Evolutionary conservation across 2,888 invertebrate species (phyloP), one percentile per base, ranked within the genome.

Genomic region (Hypena proboscidalis): DNA sequence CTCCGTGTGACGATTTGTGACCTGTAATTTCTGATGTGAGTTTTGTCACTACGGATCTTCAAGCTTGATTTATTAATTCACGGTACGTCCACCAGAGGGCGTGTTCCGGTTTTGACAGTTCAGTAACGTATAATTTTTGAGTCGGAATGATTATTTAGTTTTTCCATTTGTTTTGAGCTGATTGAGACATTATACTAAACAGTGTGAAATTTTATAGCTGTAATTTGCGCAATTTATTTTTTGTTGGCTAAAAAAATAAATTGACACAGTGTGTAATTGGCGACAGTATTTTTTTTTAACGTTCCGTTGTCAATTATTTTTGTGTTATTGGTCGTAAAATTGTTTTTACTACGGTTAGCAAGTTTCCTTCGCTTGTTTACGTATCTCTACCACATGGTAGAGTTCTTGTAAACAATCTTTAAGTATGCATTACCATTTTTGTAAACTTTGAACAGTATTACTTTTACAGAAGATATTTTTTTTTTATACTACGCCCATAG

Each of bases 1-100:
- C 72, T 76, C 66, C 80, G 79, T 84, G 85, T 84, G 90, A 89
- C 90, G 90, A 90, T 86, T 89, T 89, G 89, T 89, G 90, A 87
- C 80, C 87, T 77, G 86, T 88, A 86, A 88, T 87, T 85, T 85
- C 67, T 82, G 85, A 86, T 86, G 86, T 75, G 81, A 88, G 74
- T 82, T 88, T 88, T 90, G 90, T 90, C 90, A 88, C 90, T 86
- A 79, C 75, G 74, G 70, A 74, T 69, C 63, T 65, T 69, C 47
- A 65, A 65, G 67, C 44, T 80, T 90, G 90, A 90, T 90, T 90
- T 89, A 90, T 89, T 89, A 83, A 88, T 86, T 82, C 75, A 74
- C 70, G 63, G 67, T 41, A 41, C 60, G 61, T 56, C 58, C 62
- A 50, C 55, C 67, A 68, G 70, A 73, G 75, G 83, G 81, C 82